Percentiles rank a stretch among this genome's conserved stretches.
These are phyloP conservation scores for Helleia helle DNA, from an alignment of 2,888 invertebrate species.

Conservation along the genomic window DNA sequence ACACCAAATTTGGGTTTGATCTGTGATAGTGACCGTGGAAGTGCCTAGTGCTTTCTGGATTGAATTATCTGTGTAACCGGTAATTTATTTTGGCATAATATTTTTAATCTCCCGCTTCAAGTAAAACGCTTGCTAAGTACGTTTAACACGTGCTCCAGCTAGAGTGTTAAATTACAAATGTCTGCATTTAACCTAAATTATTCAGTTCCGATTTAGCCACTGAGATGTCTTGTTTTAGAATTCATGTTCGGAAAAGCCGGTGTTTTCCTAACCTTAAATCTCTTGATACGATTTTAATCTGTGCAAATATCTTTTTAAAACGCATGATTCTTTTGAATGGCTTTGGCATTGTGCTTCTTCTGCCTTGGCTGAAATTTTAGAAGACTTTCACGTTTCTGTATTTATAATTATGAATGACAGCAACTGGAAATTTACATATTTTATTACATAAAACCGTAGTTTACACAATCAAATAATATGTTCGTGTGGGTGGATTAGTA, in stretches of 20 bases:
- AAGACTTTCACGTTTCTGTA: too few species aligned
- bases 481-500: too few species aligned
- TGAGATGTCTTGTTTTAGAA: slow-evolving; percentile 26
- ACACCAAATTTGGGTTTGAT: slow-evolving; percentile 40
- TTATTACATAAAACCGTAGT: too few species aligned
- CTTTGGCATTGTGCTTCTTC: too few species aligned
- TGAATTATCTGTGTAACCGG: slow-evolving; percentile 42
- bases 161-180: slow-evolving; percentile 67
- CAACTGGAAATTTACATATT: too few species aligned
- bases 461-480: too few species aligned
- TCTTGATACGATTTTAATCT: slow-evolving; percentile 14
- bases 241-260: slow-evolving; percentile 28
- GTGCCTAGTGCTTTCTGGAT: slow-evolving; percentile 15
- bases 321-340: too few species aligned
- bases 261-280: slow-evolving; percentile 49
- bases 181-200: slow-evolving; percentile 33
- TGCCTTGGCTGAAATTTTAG: too few species aligned
- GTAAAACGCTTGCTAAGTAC: slow-evolving; percentile 27
- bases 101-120: slow-evolving; percentile 30
- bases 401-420: too few species aligned
- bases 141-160: slow-evolving; percentile 43
- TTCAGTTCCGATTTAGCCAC: too few species aligned
- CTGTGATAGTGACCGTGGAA: slow-evolving; percentile 46
- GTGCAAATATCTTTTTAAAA: too few species aligned
- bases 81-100: slow-evolving; percentile 32